A percentile compares a stretch with the other conserved stretches of the same genome.
phyloP scores from a whole-genome alignment of 1,140 invertebrate species.

The Drosophila lowei region DNA sequence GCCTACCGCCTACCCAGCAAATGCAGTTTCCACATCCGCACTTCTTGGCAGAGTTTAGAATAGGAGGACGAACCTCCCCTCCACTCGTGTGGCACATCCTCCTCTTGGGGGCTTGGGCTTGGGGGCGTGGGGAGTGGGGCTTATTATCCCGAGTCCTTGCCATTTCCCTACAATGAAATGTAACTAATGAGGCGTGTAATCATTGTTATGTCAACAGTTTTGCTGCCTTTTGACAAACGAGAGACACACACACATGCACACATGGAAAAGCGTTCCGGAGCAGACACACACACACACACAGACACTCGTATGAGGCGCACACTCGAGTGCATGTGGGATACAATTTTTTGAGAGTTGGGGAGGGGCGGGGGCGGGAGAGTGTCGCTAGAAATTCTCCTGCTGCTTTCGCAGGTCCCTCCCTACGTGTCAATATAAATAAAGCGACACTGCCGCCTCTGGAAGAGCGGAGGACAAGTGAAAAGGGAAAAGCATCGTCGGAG shows the following conservation, averaged over 20 bases:
- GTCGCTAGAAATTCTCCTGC: slow-evolving; percentile 50
- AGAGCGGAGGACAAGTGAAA: slow-evolving; percentile 7
- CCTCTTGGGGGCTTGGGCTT: too few relatives aligned
- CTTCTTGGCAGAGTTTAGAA: too few relatives aligned
- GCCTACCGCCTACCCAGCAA: too few relatives aligned
- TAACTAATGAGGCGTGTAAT: slow-evolving; percentile 82
- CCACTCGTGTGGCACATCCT: too few relatives aligned
- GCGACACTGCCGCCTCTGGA: slow-evolving; percentile 29
- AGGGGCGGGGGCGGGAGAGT: slow-evolving; percentile 2
- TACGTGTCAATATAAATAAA: slow-evolving; percentile 77
- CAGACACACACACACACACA: slow-evolving; percentile 5
- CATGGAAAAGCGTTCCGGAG: neutral
- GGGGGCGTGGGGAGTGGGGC: neutral
- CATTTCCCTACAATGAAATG: slow-evolving; percentile 56
- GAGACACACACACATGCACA: slow-evolving; percentile 35
- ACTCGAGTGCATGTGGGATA: slow-evolving; percentile 38
- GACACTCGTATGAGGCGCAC: slow-evolving; percentile 5
- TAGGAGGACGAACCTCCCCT: too few relatives aligned
- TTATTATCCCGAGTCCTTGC: slow-evolving; percentile 41
- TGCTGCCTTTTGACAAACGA: slow-evolving; percentile 77
- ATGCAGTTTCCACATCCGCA: too few relatives aligned
- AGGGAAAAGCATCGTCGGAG: neutral
- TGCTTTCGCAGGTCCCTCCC: slow-evolving; percentile 18
- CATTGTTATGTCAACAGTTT: slow-evolving; percentile 82
- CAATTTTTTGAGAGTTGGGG: slow-evolving; percentile 9